Base-by-base conservation (phyloP, 2,888 invertebrate genomes). In the Argyresthia goedartella region DNA sequence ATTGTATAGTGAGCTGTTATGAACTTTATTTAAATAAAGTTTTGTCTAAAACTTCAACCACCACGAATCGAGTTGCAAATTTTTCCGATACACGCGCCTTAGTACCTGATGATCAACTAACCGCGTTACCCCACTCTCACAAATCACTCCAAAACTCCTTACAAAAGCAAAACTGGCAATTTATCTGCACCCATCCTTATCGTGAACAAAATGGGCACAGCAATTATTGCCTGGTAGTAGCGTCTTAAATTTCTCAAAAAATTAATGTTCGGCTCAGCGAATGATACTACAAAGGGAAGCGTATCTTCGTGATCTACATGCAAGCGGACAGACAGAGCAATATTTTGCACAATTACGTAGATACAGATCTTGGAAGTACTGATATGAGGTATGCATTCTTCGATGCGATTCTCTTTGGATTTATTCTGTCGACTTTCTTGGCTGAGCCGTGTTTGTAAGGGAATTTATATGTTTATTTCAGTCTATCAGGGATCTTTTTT, bases 341-440 rank as follows among this genome's bases (percentile, higher is more conserved):
- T 75, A 76, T 76, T 79, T 81, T 76, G 70, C 69, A 75, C 76
- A 82, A 81, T 80, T 80, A 80, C 68, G 63, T 57, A 65, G 81
- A 81, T 82, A 69, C 57, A 53, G 62, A 82, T 81, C 80, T 63
- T 53, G 42, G 56, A 56, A 58, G 57, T 63, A 67, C 69, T 68
- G 70, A 74, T 72, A 76, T 66, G 67, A 67, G 66, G 64, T 68
- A 67, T 68, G 70, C 69, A 65, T 62, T 66, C 66, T 59, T 58
- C 56, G 59, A 52, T 42, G 41, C 44, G 50, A 13, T 41, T 42
- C 25, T 8, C 25, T 25, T 25, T 6, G 6, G 25, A 6, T 25
- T 25, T 25, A 25, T 25, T 6, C 25, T 25, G 25, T 25, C 25
- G 25, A 25, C 25, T 25, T 25, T 25, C 25, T 25, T 25, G 25